phyloP scores from a whole-genome alignment of 2,888 invertebrate species.

The Trileptium ribeirensis region DNA sequence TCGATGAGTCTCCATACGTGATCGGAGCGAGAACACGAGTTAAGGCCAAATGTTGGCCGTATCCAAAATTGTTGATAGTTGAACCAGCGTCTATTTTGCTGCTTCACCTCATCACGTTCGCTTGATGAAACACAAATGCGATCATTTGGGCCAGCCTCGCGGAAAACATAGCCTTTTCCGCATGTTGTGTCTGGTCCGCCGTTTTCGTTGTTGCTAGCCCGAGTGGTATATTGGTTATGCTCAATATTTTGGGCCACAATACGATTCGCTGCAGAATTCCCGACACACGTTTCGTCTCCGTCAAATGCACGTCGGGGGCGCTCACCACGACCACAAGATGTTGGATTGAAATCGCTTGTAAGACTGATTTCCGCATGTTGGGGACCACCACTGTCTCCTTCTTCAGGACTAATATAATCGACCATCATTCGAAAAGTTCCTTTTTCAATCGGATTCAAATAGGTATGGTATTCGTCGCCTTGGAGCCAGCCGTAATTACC shows the following conservation, averaged over 20 bases:
- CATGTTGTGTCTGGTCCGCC: neutral
- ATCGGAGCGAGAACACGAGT: neutral
- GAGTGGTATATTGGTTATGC: neutral
- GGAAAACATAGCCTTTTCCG: neutral
- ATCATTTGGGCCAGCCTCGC: neutral
- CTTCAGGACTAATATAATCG: neutral
- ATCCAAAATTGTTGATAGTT: neutral
- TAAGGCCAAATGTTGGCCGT: neutral
- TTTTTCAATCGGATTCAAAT: neutral
- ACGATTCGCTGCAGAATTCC: neutral
- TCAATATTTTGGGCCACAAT: neutral
- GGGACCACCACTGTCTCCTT: neutral
- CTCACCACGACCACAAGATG: neutral
- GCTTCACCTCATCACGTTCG: neutral
- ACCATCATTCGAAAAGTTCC: neutral
- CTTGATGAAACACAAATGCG: neutral
- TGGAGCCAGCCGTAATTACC: neutral
- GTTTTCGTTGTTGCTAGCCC: too few species aligned
- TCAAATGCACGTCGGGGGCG: neutral
- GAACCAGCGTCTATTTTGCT: neutral
- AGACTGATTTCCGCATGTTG: neutral
- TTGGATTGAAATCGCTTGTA: neutral
- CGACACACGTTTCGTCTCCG: neutral
- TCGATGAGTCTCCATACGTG: constrained; percentile 4
- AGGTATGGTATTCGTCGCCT: neutral